These are phyloP conservation scores for Hemithea aestivaria DNA, from an alignment of 2,888 invertebrate genomes.

Conservation along the genomic window DNA sequence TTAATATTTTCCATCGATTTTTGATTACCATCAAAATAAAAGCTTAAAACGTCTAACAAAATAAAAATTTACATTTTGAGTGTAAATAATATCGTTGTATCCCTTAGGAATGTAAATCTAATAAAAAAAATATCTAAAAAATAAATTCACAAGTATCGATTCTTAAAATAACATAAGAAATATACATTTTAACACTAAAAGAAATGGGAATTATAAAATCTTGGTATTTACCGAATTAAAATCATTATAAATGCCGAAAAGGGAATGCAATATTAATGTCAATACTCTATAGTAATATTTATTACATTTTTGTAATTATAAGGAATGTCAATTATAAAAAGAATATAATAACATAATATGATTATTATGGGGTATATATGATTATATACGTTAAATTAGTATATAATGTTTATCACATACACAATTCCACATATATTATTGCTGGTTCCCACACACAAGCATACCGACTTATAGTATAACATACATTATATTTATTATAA, in stretches of 20 bases:
- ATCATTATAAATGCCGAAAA: constrained; percentile 46
- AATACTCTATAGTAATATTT: no score
- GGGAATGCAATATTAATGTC: no score
- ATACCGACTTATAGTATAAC: constrained; percentile 9
- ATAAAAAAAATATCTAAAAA: constrained; percentile 56
- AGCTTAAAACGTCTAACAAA: constrained; percentile 62
- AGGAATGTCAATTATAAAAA: constrained; percentile 37
- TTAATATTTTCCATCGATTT: constrained; percentile 20
- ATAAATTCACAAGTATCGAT: constrained; percentile 52
- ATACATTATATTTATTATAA: constrained; percentile 4
- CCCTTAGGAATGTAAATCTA: constrained; percentile 55
- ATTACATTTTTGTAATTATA: constrained; percentile 26
- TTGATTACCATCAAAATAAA: constrained; percentile 34
- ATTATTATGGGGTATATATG: constrained; percentile 3
- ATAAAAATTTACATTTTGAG: constrained; percentile 68
- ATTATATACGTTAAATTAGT: constrained; percentile 18
- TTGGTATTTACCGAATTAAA: constrained; percentile 20
- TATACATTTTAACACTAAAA: constrained; percentile 49
- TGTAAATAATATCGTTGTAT: constrained; percentile 68
- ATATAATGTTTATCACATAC: constrained; percentile 42
- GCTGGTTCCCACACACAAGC: constrained; percentile 52
- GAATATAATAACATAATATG: constrained; percentile 6
- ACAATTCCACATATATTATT: constrained; percentile 54
- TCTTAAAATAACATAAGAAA: constrained; percentile 51
- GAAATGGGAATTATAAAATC: constrained; percentile 19